Percentiles rank a stretch among this genome's conserved stretches.
Evolutionary conservation across 2,113 vertebrate genomes (phyloP).

Genomic region (Tamias sibiricus): DNA sequence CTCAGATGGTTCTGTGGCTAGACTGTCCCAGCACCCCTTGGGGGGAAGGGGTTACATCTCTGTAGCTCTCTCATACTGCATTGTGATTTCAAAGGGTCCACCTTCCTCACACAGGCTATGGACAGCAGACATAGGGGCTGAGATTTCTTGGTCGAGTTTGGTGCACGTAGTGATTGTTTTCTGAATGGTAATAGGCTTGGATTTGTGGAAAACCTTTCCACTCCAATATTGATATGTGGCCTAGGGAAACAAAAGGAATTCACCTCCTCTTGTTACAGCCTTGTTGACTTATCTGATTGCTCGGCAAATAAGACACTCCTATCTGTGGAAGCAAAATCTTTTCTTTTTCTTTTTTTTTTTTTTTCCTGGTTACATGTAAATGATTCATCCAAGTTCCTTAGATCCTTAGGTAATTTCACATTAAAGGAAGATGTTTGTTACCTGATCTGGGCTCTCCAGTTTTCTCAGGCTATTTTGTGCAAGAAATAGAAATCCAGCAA

Average conservation of each 20-base stretch:
- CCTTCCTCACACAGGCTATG: background rate
- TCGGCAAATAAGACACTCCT: background rate
- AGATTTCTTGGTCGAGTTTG: background rate
- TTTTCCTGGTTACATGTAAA: slow-evolving; percentile 17
- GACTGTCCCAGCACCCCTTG: background rate
- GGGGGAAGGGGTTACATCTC: background rate
- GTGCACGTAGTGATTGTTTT: background rate
- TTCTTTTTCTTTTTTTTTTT: background rate
- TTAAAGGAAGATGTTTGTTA: slow-evolving; percentile 30
- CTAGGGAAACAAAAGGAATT: background rate
- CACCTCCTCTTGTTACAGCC: background rate
- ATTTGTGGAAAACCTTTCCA: background rate
- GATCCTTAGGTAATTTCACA: background rate
- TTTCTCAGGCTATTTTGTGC: slow-evolving; percentile 46
- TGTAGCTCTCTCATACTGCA: background rate
- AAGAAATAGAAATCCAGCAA: background rate
- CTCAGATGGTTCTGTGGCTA: background rate
- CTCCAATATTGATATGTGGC: background rate
- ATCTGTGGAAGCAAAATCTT: slow-evolving; percentile 20
- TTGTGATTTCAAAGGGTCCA: background rate
- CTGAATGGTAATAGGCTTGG: background rate
- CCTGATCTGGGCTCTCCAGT: background rate
- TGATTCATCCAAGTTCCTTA: slow-evolving; percentile 26
- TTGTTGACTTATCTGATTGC: background rate
- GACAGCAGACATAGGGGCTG: background rate